Percentiles rank a stretch among this genome's conserved stretches.
Conservation (phyloP, 2,797 vertebrate genomes). For the Catamblyrhynchus diadema region DNA sequence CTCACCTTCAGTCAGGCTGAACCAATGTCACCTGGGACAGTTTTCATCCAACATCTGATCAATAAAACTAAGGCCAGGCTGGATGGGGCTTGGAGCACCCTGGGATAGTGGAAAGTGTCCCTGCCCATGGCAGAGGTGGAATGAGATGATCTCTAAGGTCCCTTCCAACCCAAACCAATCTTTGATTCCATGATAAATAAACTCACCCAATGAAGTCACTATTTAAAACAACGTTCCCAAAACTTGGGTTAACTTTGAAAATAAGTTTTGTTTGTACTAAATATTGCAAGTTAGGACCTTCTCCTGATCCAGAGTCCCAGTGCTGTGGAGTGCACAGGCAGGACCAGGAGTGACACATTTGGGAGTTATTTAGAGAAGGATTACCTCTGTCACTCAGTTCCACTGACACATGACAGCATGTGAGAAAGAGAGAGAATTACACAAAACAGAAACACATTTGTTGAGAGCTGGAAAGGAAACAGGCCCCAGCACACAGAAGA, state of each 20-base stretch:
- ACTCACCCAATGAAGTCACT: neutral
- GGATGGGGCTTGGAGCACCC: neutral
- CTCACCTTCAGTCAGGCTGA: neutral
- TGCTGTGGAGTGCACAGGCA: neutral
- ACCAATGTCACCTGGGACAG: neutral
- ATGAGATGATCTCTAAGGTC: neutral
- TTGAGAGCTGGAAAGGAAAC: constrained; percentile 2
- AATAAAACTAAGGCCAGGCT: neutral
- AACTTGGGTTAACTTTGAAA: neutral
- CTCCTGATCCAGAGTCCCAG: neutral
- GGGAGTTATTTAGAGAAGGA: constrained; percentile 35
- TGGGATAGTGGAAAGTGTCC: neutral
- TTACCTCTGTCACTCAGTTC: constrained; percentile 66
- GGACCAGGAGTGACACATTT: neutral
- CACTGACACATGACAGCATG: constrained; percentile 64
- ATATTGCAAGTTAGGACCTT: neutral
- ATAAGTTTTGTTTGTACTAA: neutral
- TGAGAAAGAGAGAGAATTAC: constrained; percentile 62
- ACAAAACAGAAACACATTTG: constrained; percentile 32
- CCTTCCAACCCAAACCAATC: neutral
- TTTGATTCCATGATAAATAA: neutral
- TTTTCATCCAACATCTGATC: neutral
- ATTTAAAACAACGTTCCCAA: neutral
- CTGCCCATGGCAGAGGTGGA: neutral
- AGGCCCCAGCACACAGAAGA: neutral